Conservation (phyloP, 2,888 invertebrate genomes). For the Epistrophe eligans region DNA sequence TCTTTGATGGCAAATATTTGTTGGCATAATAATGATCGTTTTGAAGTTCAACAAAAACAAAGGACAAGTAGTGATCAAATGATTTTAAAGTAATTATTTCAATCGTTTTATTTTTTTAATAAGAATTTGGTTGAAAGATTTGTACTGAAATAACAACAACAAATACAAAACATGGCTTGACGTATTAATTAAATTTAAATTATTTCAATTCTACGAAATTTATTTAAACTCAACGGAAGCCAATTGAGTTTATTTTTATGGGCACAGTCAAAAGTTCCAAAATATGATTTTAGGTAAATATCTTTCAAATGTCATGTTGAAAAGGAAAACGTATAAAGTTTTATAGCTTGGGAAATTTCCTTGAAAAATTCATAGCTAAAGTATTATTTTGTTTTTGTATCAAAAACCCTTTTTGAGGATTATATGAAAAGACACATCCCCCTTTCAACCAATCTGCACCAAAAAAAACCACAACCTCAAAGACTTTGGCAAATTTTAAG, state of each 20-base stretch:
- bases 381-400: not conserved
- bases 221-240: not conserved
- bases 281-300: not conserved
- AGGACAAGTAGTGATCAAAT: not conserved
- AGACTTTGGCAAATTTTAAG: not conserved
- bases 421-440: not conserved
- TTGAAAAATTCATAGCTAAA: not conserved
- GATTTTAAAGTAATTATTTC: not conserved
- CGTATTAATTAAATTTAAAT: no score
- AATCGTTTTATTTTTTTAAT: not conserved
- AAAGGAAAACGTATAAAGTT: not conserved
- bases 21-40: conserved; percentile 2
- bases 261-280: not conserved
- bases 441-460: not conserved
- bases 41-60: conserved; percentile 6
- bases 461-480: not conserved
- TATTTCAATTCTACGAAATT: not conserved
- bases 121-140: no score
- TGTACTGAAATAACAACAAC: no score
- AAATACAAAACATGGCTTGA: not conserved
- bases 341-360: not conserved
- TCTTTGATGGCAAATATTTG: conserved; percentile 13
- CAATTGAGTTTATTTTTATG: conserved; percentile 1
- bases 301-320: not conserved
- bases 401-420: not conserved